phyloP scores from a whole-genome alignment of 2,113 vertebrate genomes.

The Thryonomys swinderianus region DNA sequence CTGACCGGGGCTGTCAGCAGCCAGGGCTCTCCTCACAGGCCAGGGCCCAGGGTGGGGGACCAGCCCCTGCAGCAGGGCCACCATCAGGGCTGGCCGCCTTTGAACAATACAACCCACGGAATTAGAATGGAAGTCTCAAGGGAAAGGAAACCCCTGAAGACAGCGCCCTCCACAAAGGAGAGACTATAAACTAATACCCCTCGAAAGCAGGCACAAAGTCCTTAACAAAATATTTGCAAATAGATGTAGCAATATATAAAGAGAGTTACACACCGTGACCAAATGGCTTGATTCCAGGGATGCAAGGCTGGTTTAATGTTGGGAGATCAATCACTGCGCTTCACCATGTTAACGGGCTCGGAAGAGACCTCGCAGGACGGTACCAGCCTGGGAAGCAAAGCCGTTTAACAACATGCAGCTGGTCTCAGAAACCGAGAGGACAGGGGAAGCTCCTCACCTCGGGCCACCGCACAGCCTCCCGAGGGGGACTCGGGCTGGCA shows the following conservation, averaged over 20 bases:
- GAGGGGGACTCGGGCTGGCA: no score
- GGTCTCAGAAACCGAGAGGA: background rate
- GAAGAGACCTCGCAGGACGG: background rate
- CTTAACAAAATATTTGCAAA: background rate
- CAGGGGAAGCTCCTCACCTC: background rate
- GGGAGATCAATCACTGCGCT: no score
- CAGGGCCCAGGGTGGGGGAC: rapidly evolving
- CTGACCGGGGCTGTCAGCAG: no score
- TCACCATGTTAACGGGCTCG: background rate
- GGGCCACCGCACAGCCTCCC: no score
- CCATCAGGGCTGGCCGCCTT: background rate
- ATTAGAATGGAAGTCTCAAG: background rate
- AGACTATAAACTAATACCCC: background rate
- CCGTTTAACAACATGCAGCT: rapidly evolving
- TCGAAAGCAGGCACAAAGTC: background rate
- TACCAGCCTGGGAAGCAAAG: background rate
- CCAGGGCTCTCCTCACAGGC: background rate
- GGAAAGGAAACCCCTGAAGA: background rate
- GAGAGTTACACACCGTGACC: background rate
- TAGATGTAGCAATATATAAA: background rate
- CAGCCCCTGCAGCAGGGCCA: rapidly evolving
- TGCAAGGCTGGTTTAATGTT: background rate
- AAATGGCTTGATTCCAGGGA: background rate
- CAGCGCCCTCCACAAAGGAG: no score
- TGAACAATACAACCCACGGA: background rate